Base-by-base conservation (phyloP, 2,888 invertebrate genomes). In the Ashinkailepas kermadecensis region DNA sequence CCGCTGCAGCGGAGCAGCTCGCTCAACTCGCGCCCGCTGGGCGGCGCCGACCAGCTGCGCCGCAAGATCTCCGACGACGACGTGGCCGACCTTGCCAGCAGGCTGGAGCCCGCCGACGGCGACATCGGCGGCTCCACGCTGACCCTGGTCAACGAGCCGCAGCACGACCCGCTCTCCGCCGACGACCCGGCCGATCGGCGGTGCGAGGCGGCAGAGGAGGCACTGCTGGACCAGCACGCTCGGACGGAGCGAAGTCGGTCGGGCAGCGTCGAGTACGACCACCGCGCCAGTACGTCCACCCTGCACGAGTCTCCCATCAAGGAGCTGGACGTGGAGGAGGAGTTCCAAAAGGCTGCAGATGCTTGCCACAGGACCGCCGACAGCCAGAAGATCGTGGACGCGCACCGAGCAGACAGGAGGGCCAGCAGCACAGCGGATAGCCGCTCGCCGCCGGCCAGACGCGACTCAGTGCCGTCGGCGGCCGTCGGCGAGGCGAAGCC, bases 1-100 rank as follows among this genome's bases (percentile, higher is more conserved):
- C 79, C 79, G 6, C 79, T 79, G 13, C 79, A 79, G 79, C 57
- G 79, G 12, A 79, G 79, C 79, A 79, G 79, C 59, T 79, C 79
- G 57, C 25, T 79, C n/a, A 79, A 79, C 59, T 79, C 79, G 13
- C 57, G 79, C 7, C 79, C 79, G 12, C 13, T 79, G 23, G 23
- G 15, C 58, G 57, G 58, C 58, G 4, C 6, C 23, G 25, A 23
- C 15, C 58, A 25, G 58, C 57, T 58, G 58, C 59, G 58, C 13
- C 57, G 79, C 23, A 79, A 79, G 58, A 25, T 58, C 12, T 79
- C 79, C 15, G 79, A 79, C 25, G 79, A 79, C 23, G 57, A 58
- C 58, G 58, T n/a, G 12, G 79, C 79, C 4, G 57, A 57, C n/a
- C 59, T 59, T 12, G 18, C 18, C 8, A 25, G 25, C 23, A 12